Evolutionary conservation across 2,888 invertebrate genomes (phyloP), one percentile per base, ranked within the genome.

Genomic region (Xestia sexstrigata): DNA sequence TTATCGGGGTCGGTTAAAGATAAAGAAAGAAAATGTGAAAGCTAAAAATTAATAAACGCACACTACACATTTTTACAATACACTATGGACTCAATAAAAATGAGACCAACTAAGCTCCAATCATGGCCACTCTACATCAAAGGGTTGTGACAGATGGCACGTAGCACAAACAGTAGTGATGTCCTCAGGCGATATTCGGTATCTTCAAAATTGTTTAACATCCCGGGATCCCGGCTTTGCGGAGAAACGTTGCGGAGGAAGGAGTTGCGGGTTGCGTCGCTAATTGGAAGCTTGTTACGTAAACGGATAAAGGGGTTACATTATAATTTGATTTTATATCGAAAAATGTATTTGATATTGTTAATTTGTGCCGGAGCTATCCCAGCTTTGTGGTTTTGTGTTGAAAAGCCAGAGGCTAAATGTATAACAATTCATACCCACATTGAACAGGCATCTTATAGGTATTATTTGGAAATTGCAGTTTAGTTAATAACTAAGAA

Each of bases 101-200:
- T 60, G 7, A 60, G 6, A 62, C 15, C 73, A 66, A 26, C 8
- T 52, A 47, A 17, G 2, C 5, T 35, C 1, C 49, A 74, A 23
- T 70, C 67, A 80, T 89, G 72, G 73, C 63, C 83, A 86, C 90
- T 89, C 88, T 86, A 92, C 85, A 85, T 65, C 82, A 89, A 93
- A 93, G 95, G 95, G 95, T 94, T 94, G 91, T 89, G 93, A 94
- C 94, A 93, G 93, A 93, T 92, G 93, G 79, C 79, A 70, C 83
- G 81, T 86, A 86, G 82, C 83, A 89, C 90, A 91, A 93, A 93
- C 91, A 92, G 90, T 87, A 90, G 88, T 80, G 85, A 85, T 93
- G 93, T 92, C 95, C 93, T 88, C 89, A 87, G 95, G 95, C 94
- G 70, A 89, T 91, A 93, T 93, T 95, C 95, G 93, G 95, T 95